phyloP scores from a whole-genome alignment of 2,113 vertebrate species.

The Eudyptes chrysolophus region DNA sequence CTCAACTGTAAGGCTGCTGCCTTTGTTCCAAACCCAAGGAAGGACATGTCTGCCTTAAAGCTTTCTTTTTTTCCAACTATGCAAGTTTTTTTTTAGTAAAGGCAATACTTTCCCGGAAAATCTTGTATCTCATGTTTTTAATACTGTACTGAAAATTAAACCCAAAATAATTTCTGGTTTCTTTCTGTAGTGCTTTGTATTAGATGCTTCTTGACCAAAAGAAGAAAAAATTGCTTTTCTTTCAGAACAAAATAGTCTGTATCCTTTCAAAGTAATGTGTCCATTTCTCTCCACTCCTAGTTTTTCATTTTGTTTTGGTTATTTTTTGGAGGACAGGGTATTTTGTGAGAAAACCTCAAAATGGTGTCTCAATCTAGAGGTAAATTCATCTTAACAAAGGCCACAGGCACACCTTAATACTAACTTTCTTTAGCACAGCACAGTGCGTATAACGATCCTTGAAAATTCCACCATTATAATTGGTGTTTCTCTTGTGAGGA shows the following conservation, averaged over 20 bases:
- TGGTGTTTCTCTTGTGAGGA: not conserved
- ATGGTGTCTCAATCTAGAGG: not conserved
- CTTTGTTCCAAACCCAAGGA: not conserved
- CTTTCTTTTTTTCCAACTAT: not conserved
- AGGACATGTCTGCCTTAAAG: not conserved
- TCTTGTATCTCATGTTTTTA: not conserved
- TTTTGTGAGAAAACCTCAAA: not conserved
- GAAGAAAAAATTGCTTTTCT: not conserved
- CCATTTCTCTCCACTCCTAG: not conserved
- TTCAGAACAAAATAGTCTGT: not conserved
- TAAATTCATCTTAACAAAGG: not conserved
- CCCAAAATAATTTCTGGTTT: not conserved
- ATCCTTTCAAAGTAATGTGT: not conserved
- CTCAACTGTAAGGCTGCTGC: not conserved
- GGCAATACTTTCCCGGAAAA: not conserved
- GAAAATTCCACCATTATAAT: conserved; percentile 28
- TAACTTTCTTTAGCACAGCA: not conserved
- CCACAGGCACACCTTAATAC: not conserved
- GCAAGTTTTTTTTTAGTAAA: not conserved
- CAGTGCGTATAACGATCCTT: conserved; percentile 15
- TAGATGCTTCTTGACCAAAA: not conserved
- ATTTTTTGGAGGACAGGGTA: not conserved
- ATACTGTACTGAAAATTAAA: not conserved
- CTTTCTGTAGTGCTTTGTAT: not conserved
- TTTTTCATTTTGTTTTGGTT: not conserved